Conservation (phyloP, 1,140 invertebrate genomes). For the Armadillidium nasatum region DNA sequence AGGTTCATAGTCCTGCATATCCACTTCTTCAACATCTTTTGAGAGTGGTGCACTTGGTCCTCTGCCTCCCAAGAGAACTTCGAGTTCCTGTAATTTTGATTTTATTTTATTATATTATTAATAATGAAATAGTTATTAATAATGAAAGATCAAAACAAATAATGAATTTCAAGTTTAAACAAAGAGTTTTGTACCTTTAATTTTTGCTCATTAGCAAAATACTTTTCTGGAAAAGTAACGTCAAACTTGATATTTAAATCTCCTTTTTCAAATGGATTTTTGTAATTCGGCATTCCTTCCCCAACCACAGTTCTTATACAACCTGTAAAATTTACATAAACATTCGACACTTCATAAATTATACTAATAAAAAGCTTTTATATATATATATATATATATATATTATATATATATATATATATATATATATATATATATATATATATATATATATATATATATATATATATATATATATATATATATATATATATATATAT, state of each 20-base stretch:
- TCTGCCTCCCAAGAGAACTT: slow-evolving; percentile 64
- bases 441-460: no score
- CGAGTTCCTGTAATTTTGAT: slow-evolving; percentile 55
- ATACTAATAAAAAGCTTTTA: slow-evolving; percentile 3
- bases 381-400: background rate
- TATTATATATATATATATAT: no score
- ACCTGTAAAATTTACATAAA: slow-evolving; percentile 24
- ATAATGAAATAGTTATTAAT: slow-evolving; percentile 19
- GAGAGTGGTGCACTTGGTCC: slow-evolving; percentile 62
- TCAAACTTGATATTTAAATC: slow-evolving; percentile 81
- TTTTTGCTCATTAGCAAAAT: slow-evolving; percentile 65
- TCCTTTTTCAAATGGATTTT: slow-evolving; percentile 76
- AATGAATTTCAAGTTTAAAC: background rate
- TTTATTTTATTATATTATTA: slow-evolving; percentile 14
- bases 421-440: no score
- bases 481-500: no score
- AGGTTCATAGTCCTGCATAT: slow-evolving; percentile 68
- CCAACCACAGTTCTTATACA: slow-evolving; percentile 51
- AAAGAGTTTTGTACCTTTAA: slow-evolving; percentile 53
- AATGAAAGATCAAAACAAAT: background rate
- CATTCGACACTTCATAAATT: background rate
- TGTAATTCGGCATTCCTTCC: slow-evolving; percentile 61
- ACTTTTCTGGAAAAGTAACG: slow-evolving; percentile 74
- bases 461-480: no score
- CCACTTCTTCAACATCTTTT: slow-evolving; percentile 75